Base-by-base conservation (phyloP, 2,888 invertebrate genomes). In the Caenorhabditis sp. region DNA sequence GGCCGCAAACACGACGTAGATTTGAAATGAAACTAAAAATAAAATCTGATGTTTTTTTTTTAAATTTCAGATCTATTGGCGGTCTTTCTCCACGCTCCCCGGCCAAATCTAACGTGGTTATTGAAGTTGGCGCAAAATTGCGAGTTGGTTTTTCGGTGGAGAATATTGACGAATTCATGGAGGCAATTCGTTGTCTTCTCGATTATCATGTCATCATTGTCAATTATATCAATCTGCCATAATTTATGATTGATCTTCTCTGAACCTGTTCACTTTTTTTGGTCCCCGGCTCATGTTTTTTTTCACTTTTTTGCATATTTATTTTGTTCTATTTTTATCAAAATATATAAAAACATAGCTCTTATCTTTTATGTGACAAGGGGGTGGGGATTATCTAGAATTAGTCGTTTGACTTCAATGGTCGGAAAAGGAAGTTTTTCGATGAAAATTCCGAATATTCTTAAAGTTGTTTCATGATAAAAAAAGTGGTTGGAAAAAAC, bases 181-280 rank as follows among this genome's bases (percentile, higher is more conserved):
- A 82, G 58, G 70, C 73, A 50, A 79, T 82, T 69, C 68, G 82
- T 24, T 73, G 74, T 31, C 58, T 75, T 43, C 72, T 82, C 31
- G 79, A 81, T 59, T 82, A 82, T 66, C 80, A 80, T 66, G 79
- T 79, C 31, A 76, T 82, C 62, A 80, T 82, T 54, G 82, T 82
- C 63, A 77, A 82, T 64, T 76, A 76, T 53, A 82, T 82, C 67
- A 82, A 82, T 62, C 58, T 80, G 31, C 61, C 67, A 10, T 65
- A 43, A 36, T 36, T 49, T 31, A 4, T 31, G 10, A 26, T 37
- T 58, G 66, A 64, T 63, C 31, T 53, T 66, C 12, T 55, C 23
- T 53, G 8, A 8, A 14, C 55, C 49, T n/a, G n/a, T n/a, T n/a
- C 50, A 26, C 55, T 26, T 4, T 51, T n/a, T 23, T 21, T 6